Base-by-base conservation (phyloP, 2,888 invertebrate species). In the Calephelis perditalis region DNA sequence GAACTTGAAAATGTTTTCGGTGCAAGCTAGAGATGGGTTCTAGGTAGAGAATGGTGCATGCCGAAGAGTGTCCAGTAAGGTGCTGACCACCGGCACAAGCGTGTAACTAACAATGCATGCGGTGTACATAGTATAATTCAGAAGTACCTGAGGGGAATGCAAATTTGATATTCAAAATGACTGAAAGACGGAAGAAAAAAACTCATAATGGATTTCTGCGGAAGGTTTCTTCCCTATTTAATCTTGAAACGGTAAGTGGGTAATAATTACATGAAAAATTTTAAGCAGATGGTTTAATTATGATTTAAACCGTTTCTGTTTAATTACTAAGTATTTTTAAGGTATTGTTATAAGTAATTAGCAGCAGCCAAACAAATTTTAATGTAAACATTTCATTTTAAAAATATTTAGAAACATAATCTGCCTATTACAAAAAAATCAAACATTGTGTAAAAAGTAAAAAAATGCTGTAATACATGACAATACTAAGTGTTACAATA, bases 181-280 rank as follows among this genome's bases (percentile, higher is more conserved):
- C 91, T 74, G 91, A 91, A 76, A 83, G 91, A 84, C 82, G 91
- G 82, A 91, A 91, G 88, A 91, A 91, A 91, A 91, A 91, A 79
- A 77, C 88, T 67, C 91, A 89, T 84, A 88, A 91, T 91, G 94
- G 95, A 85, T 96, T 96, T 86, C 95, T 96, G 83, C 96, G 96
- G 91, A 96, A 96, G 92, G 96, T 96, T 73, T 96, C 96, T 73
- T 95, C 95, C 72, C 92, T 96, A 74, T 96, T 96, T 92, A 96
- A 96, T 92, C 93, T 96, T 88, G 96, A 96, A 81, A 94, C 93
- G 94, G 95, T 96, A 92, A 96, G 91, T 89, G 77, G 80, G 81
- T 68, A 45, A 44, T 35, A 26, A 43, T n/a, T 36, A 36, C 7
- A 36, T 37, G 45, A 56, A 15, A 56, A 55, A 12, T 45, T 46